Conservation (phyloP, 2,113 vertebrate species). For the Gila orcuttii region DNA sequence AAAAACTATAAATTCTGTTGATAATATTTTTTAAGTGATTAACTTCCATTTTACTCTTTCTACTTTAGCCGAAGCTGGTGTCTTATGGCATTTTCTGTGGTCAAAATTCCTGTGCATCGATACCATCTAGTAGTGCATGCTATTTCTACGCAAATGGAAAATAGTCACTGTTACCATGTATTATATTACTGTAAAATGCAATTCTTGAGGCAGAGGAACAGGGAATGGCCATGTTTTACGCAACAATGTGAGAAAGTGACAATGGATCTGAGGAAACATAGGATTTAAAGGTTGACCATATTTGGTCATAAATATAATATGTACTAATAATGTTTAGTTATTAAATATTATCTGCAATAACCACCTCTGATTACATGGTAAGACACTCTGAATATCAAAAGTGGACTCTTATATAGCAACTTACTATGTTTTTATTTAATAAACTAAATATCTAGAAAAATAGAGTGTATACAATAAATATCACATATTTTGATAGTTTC, state of each 20-base stretch:
- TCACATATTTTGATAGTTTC: slow-evolving; percentile 34
- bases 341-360: slow-evolving; percentile 46
- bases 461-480: slow-evolving; percentile 24
- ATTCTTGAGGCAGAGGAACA: slow-evolving; percentile 8
- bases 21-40: background rate
- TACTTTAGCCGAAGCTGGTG: too few species aligned
- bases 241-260: background rate
- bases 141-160: background rate
- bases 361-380: slow-evolving; percentile 30
- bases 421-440: slow-evolving; percentile 20
- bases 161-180: background rate
- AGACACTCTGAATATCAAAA: slow-evolving; percentile 41
- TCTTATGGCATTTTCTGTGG: background rate
- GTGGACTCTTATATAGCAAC: slow-evolving; percentile 37
- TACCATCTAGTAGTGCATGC: background rate
- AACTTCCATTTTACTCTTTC: too few species aligned
- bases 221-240: background rate
- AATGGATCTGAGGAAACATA: background rate
- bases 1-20: background rate
- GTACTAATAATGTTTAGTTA: slow-evolving; percentile 19
- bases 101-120: background rate
- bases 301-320: slow-evolving; percentile 51
- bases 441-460: slow-evolving; percentile 52
- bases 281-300: background rate
- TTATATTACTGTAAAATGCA: background rate